A percentile compares a stretch with the other conserved stretches of the same genome.
Conservation (phyloP, 2,888 invertebrate species). For the Sinotaia quadrata region DNA sequence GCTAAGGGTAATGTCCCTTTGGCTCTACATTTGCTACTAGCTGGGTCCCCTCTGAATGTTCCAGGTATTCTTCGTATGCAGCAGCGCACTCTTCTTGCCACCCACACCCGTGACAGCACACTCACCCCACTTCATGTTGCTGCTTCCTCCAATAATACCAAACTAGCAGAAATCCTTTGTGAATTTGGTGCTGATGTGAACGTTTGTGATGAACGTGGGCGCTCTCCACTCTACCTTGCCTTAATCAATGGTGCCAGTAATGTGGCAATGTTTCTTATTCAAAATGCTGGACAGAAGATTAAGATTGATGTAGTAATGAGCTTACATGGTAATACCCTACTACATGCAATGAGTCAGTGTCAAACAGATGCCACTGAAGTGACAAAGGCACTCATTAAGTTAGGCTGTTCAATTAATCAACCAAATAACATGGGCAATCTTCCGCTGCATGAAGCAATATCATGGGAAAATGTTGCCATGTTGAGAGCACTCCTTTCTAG, state of each 20-base stretch:
- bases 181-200: constrained; percentile 53
- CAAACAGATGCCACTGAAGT: constrained; percentile 28
- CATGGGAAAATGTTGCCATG: constrained; percentile 38
- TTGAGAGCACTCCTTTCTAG: constrained; percentile 38
- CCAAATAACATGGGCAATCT: constrained; percentile 32
- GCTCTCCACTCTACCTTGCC: constrained; percentile 53
- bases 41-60: constrained; percentile 46
- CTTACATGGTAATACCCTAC: constrained; percentile 22
- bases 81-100: constrained; percentile 16
- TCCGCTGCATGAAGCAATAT: constrained; percentile 40
- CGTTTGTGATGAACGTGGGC: constrained; percentile 42
- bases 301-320: constrained; percentile 4
- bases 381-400: constrained; percentile 31
- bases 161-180: constrained; percentile 47
- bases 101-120: constrained; percentile 4
- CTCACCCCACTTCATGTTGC: constrained; percentile 56
- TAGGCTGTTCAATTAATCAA: constrained; percentile 31
- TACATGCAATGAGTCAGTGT: constrained; percentile 45
- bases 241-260: constrained; percentile 37
- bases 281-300: constrained; percentile 32
- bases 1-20: constrained; percentile 38
- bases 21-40: constrained; percentile 45
- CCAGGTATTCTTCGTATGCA: constrained; percentile 35
- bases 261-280: constrained; percentile 42
- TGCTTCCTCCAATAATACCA: constrained; percentile 46